Conservation (phyloP, 2,113 vertebrate species). For the Oenanthe oenanthe region DNA sequence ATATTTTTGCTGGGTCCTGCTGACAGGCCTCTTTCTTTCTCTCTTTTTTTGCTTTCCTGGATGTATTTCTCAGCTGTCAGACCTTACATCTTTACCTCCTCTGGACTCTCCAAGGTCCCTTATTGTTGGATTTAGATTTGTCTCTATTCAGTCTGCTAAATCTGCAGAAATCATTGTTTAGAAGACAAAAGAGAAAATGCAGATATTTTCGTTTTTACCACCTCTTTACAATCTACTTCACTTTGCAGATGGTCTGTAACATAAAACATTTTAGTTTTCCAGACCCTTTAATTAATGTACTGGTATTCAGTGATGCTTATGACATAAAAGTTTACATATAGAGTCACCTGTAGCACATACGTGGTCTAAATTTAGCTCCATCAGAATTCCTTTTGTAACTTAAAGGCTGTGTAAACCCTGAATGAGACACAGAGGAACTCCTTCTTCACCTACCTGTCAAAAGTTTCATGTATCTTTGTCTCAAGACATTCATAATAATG, state of each 20-base stretch:
- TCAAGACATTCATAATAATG: background rate
- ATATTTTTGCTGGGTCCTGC: background rate
- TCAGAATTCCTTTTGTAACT: background rate
- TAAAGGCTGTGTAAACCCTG: background rate
- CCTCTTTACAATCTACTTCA: background rate
- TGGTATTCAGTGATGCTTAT: background rate
- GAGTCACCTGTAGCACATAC: background rate
- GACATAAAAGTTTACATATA: background rate
- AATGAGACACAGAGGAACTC: background rate
- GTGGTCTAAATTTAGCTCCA: background rate
- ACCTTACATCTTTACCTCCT: background rate
- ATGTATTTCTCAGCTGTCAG: background rate
- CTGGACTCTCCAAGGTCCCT: background rate
- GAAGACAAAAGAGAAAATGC: background rate
- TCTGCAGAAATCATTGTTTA: accelerated
- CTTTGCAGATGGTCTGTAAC: background rate
- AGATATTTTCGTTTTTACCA: background rate
- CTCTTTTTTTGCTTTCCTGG: background rate
- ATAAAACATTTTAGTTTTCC: background rate
- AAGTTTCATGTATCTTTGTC: background rate
- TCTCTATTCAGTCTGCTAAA: background rate
- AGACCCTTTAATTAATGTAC: background rate
- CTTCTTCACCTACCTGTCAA: background rate
- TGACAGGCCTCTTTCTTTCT: background rate
- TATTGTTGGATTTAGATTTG: background rate